These are phyloP conservation scores for Cremastinae sp. DNA, from an alignment of 2,888 invertebrate species.

Conservation along the genomic window DNA sequence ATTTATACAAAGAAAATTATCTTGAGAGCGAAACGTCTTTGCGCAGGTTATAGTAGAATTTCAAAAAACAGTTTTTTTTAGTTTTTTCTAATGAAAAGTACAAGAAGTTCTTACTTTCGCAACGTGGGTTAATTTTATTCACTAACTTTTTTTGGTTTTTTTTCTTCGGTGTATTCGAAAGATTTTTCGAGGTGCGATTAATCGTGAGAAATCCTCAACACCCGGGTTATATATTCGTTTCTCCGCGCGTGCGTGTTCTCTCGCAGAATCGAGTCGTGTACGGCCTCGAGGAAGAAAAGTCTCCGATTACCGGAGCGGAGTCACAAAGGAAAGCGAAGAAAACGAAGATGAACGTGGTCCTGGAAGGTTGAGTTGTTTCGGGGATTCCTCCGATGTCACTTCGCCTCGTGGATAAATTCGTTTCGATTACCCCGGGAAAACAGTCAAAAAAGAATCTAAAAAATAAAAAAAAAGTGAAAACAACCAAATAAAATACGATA, in stretches of 20 bases:
- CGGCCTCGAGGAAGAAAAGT: constrained; percentile 66
- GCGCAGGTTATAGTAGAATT: no score
- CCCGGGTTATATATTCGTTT: constrained; percentile 47
- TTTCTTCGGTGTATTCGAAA: no score
- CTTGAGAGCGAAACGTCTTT: no score
- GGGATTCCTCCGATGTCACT: constrained; percentile 43
- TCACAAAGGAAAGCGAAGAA: constrained; percentile 21
- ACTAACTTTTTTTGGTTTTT: constrained; percentile 9
- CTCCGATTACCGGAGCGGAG: constrained; percentile 70
- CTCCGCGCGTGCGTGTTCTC: constrained; percentile 25
- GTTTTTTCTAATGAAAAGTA: no score
- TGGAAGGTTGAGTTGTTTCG: constrained; percentile 63
- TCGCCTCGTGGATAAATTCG: constrained; percentile 70
- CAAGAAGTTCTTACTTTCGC: no score
- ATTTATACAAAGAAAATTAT: no score
- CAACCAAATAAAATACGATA: constrained; percentile 35
- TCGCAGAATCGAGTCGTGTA: constrained; percentile 41
- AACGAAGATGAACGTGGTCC: constrained; percentile 43
- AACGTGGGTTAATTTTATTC: no score
- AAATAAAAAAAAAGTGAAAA: constrained; percentile 55
- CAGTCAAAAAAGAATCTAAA: constrained; percentile 5
- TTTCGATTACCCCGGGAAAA: constrained; percentile 61
- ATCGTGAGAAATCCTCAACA: constrained; percentile 53
- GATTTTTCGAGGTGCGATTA: constrained; percentile 52
- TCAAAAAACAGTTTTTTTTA: no score